A percentile compares a stretch with the other conserved stretches of the same genome.
These are phyloP conservation scores for Eucriotettix oculatus DNA, from an alignment of 2,888 invertebrate genomes.

Conservation along the genomic window DNA sequence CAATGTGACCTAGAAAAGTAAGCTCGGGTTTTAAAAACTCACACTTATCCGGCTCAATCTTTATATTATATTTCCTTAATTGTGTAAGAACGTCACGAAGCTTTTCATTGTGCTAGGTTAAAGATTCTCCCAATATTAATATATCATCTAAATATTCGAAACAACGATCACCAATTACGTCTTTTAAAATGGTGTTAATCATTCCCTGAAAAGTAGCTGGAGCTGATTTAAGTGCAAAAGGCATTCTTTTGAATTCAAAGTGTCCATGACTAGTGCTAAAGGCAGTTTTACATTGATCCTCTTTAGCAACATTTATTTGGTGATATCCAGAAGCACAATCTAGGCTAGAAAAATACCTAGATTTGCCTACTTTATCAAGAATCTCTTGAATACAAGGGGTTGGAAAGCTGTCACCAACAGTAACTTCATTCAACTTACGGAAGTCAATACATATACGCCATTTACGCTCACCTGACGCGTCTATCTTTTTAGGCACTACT, in stretches of 20 bases:
- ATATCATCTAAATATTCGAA: constrained; percentile 20
- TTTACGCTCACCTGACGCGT: constrained; percentile 9
- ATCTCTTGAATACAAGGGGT: no score
- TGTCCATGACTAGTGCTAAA: constrained; percentile 11
- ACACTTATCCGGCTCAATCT: not conserved
- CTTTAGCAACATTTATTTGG: constrained; percentile 17
- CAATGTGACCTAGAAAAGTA: constrained; percentile 22
- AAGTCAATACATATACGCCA: constrained; percentile 15
- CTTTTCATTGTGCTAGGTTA: not conserved
- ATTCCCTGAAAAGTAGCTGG: constrained; percentile 21
- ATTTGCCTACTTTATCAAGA: constrained; percentile 14
- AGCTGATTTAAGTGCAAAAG: constrained; percentile 18
- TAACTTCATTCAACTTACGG: constrained; percentile 12
- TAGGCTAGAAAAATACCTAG: constrained; percentile 18
- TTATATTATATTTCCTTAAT: not conserved
- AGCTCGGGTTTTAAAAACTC: constrained; percentile 9
- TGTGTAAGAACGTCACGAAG: not conserved
- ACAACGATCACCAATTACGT: constrained; percentile 15
- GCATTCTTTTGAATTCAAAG: constrained; percentile 18
- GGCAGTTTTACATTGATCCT: constrained; percentile 17
- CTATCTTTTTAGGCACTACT: constrained; percentile 18
- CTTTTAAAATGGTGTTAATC: constrained; percentile 18
- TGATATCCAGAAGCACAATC: constrained; percentile 20
- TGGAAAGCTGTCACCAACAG: no score
- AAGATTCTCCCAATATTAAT: constrained; percentile 4